Evolutionary conservation across 2,888 invertebrate genomes (phyloP), one percentile per base, ranked within the genome.

Genomic region (Nyleta sp.): DNA sequence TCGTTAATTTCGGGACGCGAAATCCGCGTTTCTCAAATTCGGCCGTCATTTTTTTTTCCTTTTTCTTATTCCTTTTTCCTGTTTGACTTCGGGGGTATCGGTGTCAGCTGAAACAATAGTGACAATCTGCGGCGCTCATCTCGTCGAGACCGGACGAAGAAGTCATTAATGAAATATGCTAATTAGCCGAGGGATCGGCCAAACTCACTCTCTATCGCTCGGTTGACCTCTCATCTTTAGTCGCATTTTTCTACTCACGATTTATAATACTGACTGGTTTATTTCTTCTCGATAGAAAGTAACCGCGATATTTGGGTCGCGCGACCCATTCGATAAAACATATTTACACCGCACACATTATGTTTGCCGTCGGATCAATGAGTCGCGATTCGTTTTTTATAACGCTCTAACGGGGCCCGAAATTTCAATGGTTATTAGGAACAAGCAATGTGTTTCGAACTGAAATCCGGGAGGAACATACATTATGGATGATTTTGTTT

Each of bases 231-330:
- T 68, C 50, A 42, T 67, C 53, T 70, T 75, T 38, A 31, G 24
- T n/a, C 15, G 40, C 59, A 55, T 78, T 62, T 75, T 62, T 62
- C 74, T 65, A 24, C 55, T 44, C 53, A 40, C 52, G 50, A 59
- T 18, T 44, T 78, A 76, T 48, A 70, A 62, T 62, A 48, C 18
- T 50, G 65, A 67, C 78, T 72, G 82, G 73, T 67, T 74, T 78
- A 59, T 50, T 31, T 62, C 50, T 52, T 50, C 75, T 53, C 76
- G 79, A 82, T 84, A 84, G 84, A 85, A 85, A 85, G 85, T 85
- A 81, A 83, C 75, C 81, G 67, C 48, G 80, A 83, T 82, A 85
- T 85, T 85, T 82, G 77, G 85, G 84, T 84, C 84, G 80, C 35
- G 44, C 18, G 60, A 60, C 33, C 67, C 40, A 55, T 68, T 68